phyloP scores from a whole-genome alignment of 2,888 invertebrate genomes.

The Lasioglossum malachurum region DNA sequence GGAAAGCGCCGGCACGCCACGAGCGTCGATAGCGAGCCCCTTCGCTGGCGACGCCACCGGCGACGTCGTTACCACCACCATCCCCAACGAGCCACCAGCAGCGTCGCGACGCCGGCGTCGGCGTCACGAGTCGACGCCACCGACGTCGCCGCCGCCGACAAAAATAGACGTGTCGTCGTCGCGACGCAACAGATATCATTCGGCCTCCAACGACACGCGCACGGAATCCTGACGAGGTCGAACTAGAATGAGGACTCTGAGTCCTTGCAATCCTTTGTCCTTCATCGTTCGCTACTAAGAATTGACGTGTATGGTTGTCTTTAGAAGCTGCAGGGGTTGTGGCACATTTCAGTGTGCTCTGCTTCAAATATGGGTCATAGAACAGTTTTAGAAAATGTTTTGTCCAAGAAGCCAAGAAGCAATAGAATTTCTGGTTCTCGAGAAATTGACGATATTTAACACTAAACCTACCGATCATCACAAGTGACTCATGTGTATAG shows the following conservation, averaged over 20 bases:
- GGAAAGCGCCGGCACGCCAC: constrained; percentile 32
- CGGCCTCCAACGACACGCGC: constrained; percentile 47
- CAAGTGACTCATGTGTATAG: too few relatives aligned
- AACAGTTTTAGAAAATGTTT: too few relatives aligned
- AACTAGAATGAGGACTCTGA: neutral
- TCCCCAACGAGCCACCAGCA: constrained; percentile 41
- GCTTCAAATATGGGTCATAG: too few relatives aligned
- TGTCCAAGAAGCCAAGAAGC: too few relatives aligned
- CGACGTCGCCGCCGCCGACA: constrained; percentile 67
- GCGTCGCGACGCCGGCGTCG: constrained; percentile 33
- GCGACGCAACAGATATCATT: constrained; percentile 82
- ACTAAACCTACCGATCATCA: too few relatives aligned
- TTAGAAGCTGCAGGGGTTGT: too few relatives aligned
- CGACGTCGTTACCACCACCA: constrained; percentile 40
- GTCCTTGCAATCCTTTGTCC: neutral
- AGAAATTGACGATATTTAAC: neutral
- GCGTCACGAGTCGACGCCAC: constrained; percentile 19
- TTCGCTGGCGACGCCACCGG: constrained; percentile 50
- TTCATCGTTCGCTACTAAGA: neutral
- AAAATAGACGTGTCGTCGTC: constrained; percentile 80
- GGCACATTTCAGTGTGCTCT: too few relatives aligned
- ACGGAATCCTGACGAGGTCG: constrained; percentile 12
- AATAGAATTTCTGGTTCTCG: too few relatives aligned
- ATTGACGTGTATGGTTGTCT: too few relatives aligned
- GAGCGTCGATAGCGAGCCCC: constrained; percentile 35